Base-by-base conservation (phyloP, 2,888 invertebrate species). In the Trichogramma evanescens region DNA sequence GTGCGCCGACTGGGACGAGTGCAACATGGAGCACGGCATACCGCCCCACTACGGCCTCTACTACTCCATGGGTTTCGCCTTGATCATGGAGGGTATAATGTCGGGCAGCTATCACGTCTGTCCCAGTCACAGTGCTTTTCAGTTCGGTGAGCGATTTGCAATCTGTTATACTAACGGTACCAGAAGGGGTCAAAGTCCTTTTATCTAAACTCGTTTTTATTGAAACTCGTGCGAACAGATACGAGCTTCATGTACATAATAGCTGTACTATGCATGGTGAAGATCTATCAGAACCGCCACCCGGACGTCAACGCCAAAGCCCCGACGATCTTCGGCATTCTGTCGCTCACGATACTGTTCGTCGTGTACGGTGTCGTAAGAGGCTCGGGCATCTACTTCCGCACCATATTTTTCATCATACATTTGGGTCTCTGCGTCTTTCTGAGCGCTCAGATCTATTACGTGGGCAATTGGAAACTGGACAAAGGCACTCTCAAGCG, bases 241-340 rank as follows among this genome's bases (percentile, higher is more conserved):
- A 91, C 93, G 0, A 90, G 93, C 67, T 93, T 93, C 76, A 95
- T 95, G 94, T 95, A 94, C 78, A 88, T 93, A 67, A 92, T 93
- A 70, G 87, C 92, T 0, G 89, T 91, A 59, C 79, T 95, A 55
- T 88, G 88, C 69, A 91, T 93, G 86, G 82, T 94, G 56, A 92
- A 92, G 79, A 83, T 94, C 67, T 94, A 93, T 76, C 93, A 94
- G 78, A 88, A 86, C 53, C 82, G 94, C 1, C 94, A 94, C 77
- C 91, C 93, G 0, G 94, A 94, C 75, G 88, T 93, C 65, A 91
- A 90, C 72, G 92, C 93, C 4, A 85, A 86, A 71, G 89, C 91
- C 50, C 89, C 92, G 73, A 83, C 89, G 1, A 86, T 90, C 0
- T 89, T 92, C 74, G 85, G 89, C 63, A 83, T 89, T 39, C 80